Base-by-base conservation (phyloP, 2,888 invertebrate genomes). In the Diarsia rubi region DNA sequence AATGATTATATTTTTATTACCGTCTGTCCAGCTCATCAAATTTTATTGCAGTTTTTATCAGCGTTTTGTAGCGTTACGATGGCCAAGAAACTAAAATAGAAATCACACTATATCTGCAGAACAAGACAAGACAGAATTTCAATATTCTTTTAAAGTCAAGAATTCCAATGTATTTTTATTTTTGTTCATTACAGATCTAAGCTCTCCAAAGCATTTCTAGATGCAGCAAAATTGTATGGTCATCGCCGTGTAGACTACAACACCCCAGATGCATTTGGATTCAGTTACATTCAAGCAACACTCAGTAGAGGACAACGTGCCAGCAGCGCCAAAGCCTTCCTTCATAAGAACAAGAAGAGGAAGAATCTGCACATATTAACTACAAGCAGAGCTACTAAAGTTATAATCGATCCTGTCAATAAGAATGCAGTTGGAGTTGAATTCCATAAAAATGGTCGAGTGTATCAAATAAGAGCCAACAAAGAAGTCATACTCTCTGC, bases 221-320 rank as follows among this genome's bases (percentile, higher is more conserved):
- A 97, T 62, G 97, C 98, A 0, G 97, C 97, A 1, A 92, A 96
- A 76, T 95, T 97, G 83, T 93, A 97, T 69, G 98, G 98, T 0
- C 96, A 98, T 78, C 96, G 97, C 3, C 94, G 97, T 84, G 97
- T 97, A 8, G 98, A 98, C 90, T 98, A 98, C 91, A 98, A 98
- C 91, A 97, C 97, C 83, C 97, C 97, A 0, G 96, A 97, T 68
- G 93, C 96, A 21, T 97, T 97, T 42, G 98, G 98, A 37, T 97
- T 97, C 86, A 96, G 91, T 83, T 93, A 93, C 76, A 94, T 95
- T 67, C 95, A 96, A 86, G 94, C 94, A 0, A 97, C 96, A 0
- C 93, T 96, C 11, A 91, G 91, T 65, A 90, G 92, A 27, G 97
- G 97, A 0, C 92, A 93, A 5, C 94, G 98, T 59, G 90, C 91